Percentiles rank a stretch among this genome's conserved stretches.
Evolutionary conservation across 2,888 invertebrate species (phyloP).

Genomic region (Tortricodes alternella): DNA sequence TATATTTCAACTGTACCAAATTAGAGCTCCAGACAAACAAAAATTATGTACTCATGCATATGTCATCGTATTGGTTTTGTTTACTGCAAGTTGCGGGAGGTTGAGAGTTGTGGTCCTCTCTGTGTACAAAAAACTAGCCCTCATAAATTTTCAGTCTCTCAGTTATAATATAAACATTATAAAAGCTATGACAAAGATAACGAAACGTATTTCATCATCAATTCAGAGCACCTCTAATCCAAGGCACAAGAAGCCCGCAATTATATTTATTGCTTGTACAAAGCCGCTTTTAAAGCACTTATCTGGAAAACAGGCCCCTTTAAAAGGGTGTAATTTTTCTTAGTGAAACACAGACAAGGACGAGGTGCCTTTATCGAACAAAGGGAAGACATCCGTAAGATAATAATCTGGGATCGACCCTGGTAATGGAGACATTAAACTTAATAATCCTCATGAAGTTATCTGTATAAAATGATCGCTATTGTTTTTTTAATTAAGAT

Average conservation of each 20-base stretch:
- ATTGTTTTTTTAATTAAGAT: not conserved
- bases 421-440: slow-evolving; percentile 25
- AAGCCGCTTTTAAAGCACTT: slow-evolving; percentile 26
- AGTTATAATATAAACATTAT: not conserved
- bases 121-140: no score
- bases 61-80: no score
- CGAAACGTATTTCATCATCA: slow-evolving; percentile 2
- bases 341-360: slow-evolving; percentile 12
- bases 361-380: slow-evolving; percentile 16
- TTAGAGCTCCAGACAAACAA: no score
- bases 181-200: not conserved
- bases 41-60: no score
- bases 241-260: slow-evolving; percentile 2
- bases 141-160: no score
- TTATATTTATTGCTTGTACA: slow-evolving; percentile 28
- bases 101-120: no score
- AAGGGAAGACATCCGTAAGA: slow-evolving; percentile 23
- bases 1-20: no score
- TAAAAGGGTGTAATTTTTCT: slow-evolving; percentile 31
- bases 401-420: slow-evolving; percentile 29
- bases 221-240: slow-evolving; percentile 16
- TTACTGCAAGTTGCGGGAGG: no score
- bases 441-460: slow-evolving; percentile 26
- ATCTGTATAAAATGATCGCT: slow-evolving; percentile 17
- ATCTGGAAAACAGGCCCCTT: slow-evolving; percentile 23